Evolutionary conservation across 2,113 vertebrate species (phyloP).

Genomic region (Struthidea cinerea): DNA sequence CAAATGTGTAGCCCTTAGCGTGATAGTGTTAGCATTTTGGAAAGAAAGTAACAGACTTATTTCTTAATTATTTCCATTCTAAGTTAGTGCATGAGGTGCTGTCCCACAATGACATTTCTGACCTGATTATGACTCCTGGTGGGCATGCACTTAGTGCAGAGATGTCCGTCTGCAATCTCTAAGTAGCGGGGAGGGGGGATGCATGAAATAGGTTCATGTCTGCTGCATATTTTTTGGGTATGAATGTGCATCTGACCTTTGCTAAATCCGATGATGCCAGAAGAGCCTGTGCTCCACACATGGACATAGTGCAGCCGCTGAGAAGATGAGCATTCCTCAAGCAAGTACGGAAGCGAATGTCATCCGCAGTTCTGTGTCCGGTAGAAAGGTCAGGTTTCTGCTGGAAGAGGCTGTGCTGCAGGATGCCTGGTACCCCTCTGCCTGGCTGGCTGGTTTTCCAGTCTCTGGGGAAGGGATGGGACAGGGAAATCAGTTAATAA

Average conservation of each 20-base stretch:
- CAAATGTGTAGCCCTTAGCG: neutral
- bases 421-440: neutral
- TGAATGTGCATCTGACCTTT: neutral
- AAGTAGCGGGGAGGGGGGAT: rapidly evolving
- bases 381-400: neutral
- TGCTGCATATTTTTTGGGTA: neutral
- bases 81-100: neutral
- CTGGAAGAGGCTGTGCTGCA: neutral
- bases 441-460: neutral
- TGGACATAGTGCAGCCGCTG: neutral
- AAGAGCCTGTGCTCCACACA: neutral
- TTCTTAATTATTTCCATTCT: neutral
- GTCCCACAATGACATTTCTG: neutral
- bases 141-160: neutral
- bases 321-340: neutral
- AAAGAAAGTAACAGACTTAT: neutral
- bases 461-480: neutral
- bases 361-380: neutral
- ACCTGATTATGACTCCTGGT: neutral
- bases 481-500: neutral
- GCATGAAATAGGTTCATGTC: neutral
- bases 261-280: neutral
- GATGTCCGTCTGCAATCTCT: neutral
- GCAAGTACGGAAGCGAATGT: neutral
- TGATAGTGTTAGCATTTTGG: neutral